Conservation (phyloP, 2,797 vertebrate genomes). For the Poeciliopsis infans region DNA sequence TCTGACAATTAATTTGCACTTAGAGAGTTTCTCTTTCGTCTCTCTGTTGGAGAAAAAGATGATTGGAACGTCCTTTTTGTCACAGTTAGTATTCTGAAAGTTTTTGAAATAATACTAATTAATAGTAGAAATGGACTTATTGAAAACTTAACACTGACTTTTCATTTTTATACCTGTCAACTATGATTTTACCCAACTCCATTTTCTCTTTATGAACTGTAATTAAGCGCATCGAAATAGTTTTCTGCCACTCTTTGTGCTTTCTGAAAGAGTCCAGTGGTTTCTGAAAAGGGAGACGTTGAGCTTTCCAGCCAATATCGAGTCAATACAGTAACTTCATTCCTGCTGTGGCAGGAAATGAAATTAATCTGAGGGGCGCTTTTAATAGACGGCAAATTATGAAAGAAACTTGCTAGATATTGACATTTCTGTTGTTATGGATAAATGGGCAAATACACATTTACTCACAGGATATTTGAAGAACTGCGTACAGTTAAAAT, state of each 20-base stretch:
- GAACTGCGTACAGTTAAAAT: too few relatives aligned
- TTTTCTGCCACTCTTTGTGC: not conserved
- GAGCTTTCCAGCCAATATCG: too few relatives aligned
- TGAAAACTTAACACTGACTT: not conserved
- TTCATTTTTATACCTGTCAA: not conserved
- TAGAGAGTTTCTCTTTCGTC: slow-evolving; percentile 28
- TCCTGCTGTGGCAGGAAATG: too few relatives aligned
- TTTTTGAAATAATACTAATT: slow-evolving; percentile 17
- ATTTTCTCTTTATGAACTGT: not conserved
- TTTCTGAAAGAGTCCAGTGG: too few relatives aligned
- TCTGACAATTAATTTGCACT: slow-evolving; percentile 47
- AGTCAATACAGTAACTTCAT: too few relatives aligned
- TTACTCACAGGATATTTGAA: too few relatives aligned
- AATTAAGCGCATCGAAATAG: not conserved
- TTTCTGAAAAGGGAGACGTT: too few relatives aligned
- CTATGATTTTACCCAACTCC: not conserved
- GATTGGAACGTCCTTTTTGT: slow-evolving; percentile 34
- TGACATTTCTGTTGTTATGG: too few relatives aligned
- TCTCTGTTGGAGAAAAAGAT: not conserved
- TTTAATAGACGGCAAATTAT: too few relatives aligned
- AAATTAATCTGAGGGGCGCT: too few relatives aligned
- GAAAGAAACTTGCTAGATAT: too few relatives aligned
- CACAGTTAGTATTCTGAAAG: slow-evolving; percentile 28
- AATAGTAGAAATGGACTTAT: not conserved
- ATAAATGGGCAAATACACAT: too few relatives aligned